Conservation (phyloP, 2,888 invertebrate species). For the Spatulosminthurus flaviceps region DNA sequence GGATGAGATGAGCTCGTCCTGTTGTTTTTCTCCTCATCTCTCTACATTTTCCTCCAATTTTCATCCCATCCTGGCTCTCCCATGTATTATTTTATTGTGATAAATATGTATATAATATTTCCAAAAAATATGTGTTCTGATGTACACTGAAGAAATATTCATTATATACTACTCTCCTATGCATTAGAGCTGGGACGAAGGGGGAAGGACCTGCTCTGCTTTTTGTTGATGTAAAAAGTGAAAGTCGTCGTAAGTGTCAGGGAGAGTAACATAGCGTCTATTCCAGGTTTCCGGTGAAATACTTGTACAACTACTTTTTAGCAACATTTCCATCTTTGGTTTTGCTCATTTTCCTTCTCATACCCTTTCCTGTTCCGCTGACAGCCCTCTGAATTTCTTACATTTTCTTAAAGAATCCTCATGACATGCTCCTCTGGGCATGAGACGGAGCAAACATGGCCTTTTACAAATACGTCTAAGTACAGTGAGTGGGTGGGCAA, state of each 20-base stretch:
- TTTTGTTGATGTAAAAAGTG: neutral
- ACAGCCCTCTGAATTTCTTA: too few species aligned
- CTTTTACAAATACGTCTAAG: too few species aligned
- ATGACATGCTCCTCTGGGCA: too few species aligned
- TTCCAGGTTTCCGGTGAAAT: constrained; percentile 1
- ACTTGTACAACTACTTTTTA: too few species aligned
- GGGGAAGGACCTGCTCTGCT: neutral
- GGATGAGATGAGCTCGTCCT: constrained; percentile 24
- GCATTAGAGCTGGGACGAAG: neutral
- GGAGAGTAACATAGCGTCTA: neutral
- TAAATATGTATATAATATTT: too few species aligned
- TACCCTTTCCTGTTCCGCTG: too few species aligned
- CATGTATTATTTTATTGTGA: neutral
- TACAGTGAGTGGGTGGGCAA: too few species aligned
- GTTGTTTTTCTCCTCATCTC: constrained; percentile 11
- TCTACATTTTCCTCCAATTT: neutral
- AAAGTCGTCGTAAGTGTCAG: constrained; percentile 18
- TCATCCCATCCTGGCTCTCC: neutral
- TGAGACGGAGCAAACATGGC: too few species aligned
- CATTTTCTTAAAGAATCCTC: too few species aligned
- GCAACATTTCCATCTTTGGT: too few species aligned
- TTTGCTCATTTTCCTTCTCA: too few species aligned
- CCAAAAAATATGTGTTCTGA: too few species aligned
- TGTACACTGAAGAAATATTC: neutral
- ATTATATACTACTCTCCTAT: neutral